A percentile compares a stretch with the other conserved stretches of the same genome.
phyloP scores from a whole-genome alignment of 1,140 invertebrate genomes.

The Scaptomyza pallida region DNA sequence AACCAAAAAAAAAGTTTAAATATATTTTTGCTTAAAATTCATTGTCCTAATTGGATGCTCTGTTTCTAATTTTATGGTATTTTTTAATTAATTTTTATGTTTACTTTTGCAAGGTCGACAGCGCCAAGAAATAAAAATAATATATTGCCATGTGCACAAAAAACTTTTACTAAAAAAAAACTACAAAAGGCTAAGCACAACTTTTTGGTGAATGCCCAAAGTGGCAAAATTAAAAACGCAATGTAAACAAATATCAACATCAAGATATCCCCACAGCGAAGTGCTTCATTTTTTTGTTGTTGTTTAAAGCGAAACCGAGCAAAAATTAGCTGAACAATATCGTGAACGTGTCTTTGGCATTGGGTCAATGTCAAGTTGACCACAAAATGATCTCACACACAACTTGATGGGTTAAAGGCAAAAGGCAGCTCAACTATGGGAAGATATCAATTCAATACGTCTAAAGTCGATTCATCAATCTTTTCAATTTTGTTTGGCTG shows the following conservation, averaged over 20 bases:
- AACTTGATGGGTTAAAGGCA: conserved; percentile 54
- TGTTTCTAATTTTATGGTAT: conserved; percentile 6
- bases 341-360: conserved; percentile 62
- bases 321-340: conserved; percentile 65
- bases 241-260: conserved; percentile 23
- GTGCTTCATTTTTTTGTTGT: conserved; percentile 10
- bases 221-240: conserved; percentile 65
- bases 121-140: conserved; percentile 31
- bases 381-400: conserved; percentile 40
- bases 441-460: neutral
- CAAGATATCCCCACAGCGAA: conserved; percentile 18
- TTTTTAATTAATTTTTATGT: conserved; percentile 43
- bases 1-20: no score
- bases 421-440: conserved; percentile 17
- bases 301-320: neutral
- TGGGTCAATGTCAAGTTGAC: conserved; percentile 81
- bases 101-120: conserved; percentile 55
- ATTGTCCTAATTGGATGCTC: neutral
- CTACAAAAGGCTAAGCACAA: conserved; percentile 43
- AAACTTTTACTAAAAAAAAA: conserved; percentile 61
- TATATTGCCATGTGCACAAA: conserved; percentile 12
- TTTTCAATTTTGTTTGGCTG: neutral
- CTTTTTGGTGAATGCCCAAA: conserved; percentile 71
- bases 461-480: conserved; percentile 25
- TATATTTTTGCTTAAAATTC: neutral